These are phyloP conservation scores for Serranus cabrilla DNA, from an alignment of 2,797 vertebrate species.

Conservation along the genomic window DNA sequence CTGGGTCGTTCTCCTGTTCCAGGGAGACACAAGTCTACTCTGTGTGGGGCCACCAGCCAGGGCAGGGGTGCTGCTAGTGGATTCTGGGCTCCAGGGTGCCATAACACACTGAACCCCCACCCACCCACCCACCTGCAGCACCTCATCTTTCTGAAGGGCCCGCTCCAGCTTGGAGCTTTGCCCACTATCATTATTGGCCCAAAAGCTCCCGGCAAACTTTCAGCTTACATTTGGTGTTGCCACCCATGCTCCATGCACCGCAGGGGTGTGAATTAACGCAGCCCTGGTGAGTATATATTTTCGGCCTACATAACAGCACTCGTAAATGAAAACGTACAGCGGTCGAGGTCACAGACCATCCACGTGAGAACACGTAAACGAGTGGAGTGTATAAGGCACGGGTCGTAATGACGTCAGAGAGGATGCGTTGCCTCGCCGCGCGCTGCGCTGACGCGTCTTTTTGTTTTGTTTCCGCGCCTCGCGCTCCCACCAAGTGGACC, in stretches of 20 bases:
- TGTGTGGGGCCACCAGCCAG: slow-evolving; percentile 41
- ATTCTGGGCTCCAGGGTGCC: slow-evolving; percentile 35
- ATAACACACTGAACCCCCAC: not conserved
- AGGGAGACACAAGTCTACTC: slow-evolving; percentile 37
- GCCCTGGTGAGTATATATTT: slow-evolving; percentile 48
- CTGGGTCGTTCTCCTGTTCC: slow-evolving; percentile 23
- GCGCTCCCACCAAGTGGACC: slow-evolving; percentile 77
- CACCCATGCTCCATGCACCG: slow-evolving; percentile 69
- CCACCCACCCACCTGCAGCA: not conserved
- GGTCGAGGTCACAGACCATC: slow-evolving; percentile 83
- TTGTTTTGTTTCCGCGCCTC: slow-evolving; percentile 56
- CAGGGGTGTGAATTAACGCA: slow-evolving; percentile 58
- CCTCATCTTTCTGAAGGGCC: slow-evolving; percentile 29
- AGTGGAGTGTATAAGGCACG: slow-evolving; percentile 90
- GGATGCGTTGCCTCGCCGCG: slow-evolving; percentile 80
- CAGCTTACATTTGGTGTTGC: slow-evolving; percentile 71
- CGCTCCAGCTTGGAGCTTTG: not conserved
- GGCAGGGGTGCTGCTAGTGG: not conserved
- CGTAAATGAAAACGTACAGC: slow-evolving; percentile 84
- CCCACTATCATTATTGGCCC: slow-evolving; percentile 2
- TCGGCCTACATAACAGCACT: slow-evolving; percentile 78
- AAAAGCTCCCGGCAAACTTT: slow-evolving; percentile 47
- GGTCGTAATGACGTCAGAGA: slow-evolving; percentile 87
- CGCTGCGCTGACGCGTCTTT: slow-evolving; percentile 62
- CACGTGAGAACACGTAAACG: slow-evolving; percentile 88